Conservation (phyloP, 2,797 vertebrate genomes). For the Malacoctenus gilli region DNA sequence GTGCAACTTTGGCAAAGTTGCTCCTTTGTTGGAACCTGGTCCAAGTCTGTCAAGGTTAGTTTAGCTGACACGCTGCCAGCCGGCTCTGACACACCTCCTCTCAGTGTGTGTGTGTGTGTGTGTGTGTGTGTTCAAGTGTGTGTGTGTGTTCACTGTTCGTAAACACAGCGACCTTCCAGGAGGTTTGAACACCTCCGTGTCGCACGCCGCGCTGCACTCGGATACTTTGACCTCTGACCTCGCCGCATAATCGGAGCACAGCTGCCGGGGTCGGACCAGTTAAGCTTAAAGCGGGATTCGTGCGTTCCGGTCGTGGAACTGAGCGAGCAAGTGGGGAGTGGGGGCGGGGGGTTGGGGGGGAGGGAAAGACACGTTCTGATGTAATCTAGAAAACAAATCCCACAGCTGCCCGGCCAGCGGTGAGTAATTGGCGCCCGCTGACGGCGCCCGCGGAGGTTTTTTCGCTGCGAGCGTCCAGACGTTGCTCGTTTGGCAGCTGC, state of each 20-base stretch:
- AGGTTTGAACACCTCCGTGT: not conserved
- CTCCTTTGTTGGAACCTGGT: constrained; percentile 19
- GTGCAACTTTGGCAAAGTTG: constrained; percentile 59
- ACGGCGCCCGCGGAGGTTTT: not conserved
- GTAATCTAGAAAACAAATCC: not conserved
- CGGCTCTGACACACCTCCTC: constrained; percentile 39
- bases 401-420: not conserved
- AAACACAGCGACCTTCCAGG: no score
- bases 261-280: constrained; percentile 8
- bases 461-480: not conserved
- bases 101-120: constrained; percentile 7
- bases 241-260: not conserved
- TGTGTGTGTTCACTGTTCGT: not conserved
- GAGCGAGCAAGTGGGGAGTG: no score
- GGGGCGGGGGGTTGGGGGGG: not conserved
- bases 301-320: no score
- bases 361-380: not conserved
- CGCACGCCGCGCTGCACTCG: not conserved
- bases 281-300: not conserved
- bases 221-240: constrained; percentile 18
- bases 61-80: constrained; percentile 40
- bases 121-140: no score
- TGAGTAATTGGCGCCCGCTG: not conserved
- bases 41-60: constrained; percentile 71
- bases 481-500: not conserved